phyloP scores from a whole-genome alignment of 2,113 vertebrate species.

The Lota lota region DNA sequence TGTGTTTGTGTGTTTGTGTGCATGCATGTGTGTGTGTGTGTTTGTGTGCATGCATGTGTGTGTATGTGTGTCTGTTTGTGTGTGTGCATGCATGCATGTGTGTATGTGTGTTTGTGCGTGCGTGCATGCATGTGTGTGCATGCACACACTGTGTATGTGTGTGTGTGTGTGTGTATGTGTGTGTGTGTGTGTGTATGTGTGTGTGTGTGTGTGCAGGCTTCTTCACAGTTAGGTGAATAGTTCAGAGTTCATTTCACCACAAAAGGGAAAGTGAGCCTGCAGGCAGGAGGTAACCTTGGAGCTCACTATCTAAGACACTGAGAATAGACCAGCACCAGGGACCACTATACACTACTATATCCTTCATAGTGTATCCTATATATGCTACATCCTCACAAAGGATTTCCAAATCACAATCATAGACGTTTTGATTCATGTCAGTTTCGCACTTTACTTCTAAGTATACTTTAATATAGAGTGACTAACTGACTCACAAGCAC shows the following conservation, averaged over 20 bases:
- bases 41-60: background rate
- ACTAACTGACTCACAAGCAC: too few relatives aligned
- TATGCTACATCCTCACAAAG: too few relatives aligned
- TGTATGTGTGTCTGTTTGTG: background rate
- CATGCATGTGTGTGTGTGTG: slow-evolving; percentile 2
- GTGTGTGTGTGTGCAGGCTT: slow-evolving; percentile 12
- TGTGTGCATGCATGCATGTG: background rate
- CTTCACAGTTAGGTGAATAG: slow-evolving; percentile 53
- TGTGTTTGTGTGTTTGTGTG: background rate
- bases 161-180: background rate
- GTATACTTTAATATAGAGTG: too few relatives aligned
- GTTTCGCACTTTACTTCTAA: too few relatives aligned
- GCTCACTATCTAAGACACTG: background rate
- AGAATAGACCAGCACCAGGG: background rate
- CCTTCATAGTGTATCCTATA: too few relatives aligned
- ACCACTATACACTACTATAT: too few relatives aligned
- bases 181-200: background rate
- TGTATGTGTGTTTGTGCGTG: slow-evolving; percentile 9
- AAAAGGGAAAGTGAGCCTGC: slow-evolving; percentile 63
- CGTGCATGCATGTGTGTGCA: background rate
- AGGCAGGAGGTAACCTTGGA: background rate
- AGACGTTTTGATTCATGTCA: too few relatives aligned
- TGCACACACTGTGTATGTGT: background rate
- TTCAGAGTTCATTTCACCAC: slow-evolving; percentile 47
- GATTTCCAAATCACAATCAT: too few relatives aligned